Evolutionary conservation across 64 coral and sea anemone species (phyloP), one percentile per base, ranked within the genome.

Genomic region (Stichodactyla helianthus): DNA sequence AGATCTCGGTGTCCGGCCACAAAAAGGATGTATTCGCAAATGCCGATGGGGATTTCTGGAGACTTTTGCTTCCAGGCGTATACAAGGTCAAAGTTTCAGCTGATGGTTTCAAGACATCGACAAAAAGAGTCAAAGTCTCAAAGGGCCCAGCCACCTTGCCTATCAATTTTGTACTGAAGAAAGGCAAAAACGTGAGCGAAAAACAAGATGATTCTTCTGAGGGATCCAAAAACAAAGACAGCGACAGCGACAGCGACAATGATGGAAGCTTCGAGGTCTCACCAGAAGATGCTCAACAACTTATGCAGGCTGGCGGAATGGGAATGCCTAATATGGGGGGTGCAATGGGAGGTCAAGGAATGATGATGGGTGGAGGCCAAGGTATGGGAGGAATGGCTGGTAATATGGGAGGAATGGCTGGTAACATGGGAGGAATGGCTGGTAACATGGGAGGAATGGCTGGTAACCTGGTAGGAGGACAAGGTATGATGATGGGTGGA

Each of bases 31-130:
- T 99, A 3, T 79, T 88, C 53, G 92, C 97, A 25, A 88, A 88
- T 14, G 59, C 83, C 10, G 93, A 90, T 13, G 97, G 97, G 14
- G 97, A 99, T 52, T 99, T 94, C 67, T 99, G 97, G 97, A 84
- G 97, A 18, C 85, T 99, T 53, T 85, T 99, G 15, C 61, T 92
- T 44, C 97, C 97, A 0, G 97, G 97, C 27, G 82, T 85, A 15
- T 99, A 95, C 86, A 89, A 91, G 60, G 86, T 95, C 12, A 91
- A 60, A 20, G 83, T 59, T 18, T 84, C 83, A 84, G 83, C 93
- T 2, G 60, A 82, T 23, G 97, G 97, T 22, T 95, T 90, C 83
- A 79, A 85, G 15, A 77, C 87, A 15, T 7, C 65, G 0, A 90
- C 93, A 14, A 95, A 95, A 59, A 92, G 77, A 82, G 52, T 94